A percentile compares a stretch with the other conserved stretches of the same genome.
Evolutionary conservation across 2,797 vertebrate species (phyloP).

Genomic region (Epinephelus coioides): DNA sequence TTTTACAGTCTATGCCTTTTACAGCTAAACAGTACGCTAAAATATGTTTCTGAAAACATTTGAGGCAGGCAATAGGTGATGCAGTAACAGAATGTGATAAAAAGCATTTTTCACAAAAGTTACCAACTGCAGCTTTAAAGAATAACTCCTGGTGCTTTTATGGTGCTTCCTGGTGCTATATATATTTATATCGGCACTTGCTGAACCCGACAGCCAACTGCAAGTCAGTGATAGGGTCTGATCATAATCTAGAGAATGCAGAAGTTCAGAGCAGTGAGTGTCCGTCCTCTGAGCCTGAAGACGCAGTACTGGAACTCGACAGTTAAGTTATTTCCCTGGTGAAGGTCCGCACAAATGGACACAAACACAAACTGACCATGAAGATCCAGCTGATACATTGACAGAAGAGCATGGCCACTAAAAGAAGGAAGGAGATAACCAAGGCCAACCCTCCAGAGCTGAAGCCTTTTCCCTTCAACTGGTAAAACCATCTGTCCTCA

Average conservation of each 20-base stretch:
- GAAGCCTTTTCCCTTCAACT: slow-evolving; percentile 42
- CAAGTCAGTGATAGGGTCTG: background rate
- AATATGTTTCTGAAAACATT: too few species aligned
- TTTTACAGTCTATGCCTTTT: too few species aligned
- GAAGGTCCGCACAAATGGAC: slow-evolving; percentile 70
- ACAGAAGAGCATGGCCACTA: slow-evolving; percentile 63
- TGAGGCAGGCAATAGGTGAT: too few species aligned
- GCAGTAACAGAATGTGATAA: too few species aligned
- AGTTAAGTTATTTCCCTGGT: background rate
- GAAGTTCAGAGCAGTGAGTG: background rate
- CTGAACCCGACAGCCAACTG: background rate
- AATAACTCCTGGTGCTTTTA: background rate
- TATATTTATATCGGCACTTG: too few species aligned
- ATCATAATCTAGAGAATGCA: background rate
- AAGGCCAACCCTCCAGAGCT: slow-evolving; percentile 11
- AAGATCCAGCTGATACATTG: slow-evolving; percentile 73
- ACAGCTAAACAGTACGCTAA: too few species aligned
- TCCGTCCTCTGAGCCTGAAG: background rate
- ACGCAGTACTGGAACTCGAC: background rate
- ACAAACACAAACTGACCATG: slow-evolving; percentile 77
- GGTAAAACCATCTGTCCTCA: slow-evolving; percentile 53
- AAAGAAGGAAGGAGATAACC: slow-evolving; percentile 44
- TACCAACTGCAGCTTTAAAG: too few species aligned
- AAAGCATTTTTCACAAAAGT: too few species aligned
- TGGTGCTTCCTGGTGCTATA: too few species aligned